Percentiles rank a stretch among this genome's conserved stretches.
phyloP scores from a whole-genome alignment of 1,140 invertebrate species.

The Melipona quadrifasciata region DNA sequence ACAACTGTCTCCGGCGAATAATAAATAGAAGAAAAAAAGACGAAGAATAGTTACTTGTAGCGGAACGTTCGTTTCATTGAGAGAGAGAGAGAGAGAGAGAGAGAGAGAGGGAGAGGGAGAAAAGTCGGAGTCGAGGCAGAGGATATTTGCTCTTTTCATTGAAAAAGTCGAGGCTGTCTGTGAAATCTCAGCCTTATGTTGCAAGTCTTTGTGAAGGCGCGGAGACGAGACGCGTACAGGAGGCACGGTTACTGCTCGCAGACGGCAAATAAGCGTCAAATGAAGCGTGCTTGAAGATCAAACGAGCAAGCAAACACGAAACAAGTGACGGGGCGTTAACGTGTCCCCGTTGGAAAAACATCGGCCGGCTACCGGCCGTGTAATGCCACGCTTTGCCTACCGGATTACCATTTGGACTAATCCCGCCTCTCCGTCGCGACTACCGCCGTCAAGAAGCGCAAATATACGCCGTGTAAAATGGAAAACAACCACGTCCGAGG shows the following conservation, averaged over 20 bases:
- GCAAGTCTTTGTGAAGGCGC: constrained; percentile 58
- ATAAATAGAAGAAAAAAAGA: neutral
- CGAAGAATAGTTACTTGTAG: constrained; percentile 9
- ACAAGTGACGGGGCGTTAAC: constrained; percentile 78
- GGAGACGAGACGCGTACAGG: constrained; percentile 62
- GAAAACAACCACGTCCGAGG: constrained; percentile 33
- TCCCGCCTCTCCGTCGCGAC: constrained; percentile 60
- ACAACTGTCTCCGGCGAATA: neutral
- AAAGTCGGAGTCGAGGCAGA: neutral
- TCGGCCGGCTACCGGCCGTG: constrained; percentile 63
- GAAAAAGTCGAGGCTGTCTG: constrained; percentile 33
- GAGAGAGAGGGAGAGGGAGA: neutral
- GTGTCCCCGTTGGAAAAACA: constrained; percentile 79
- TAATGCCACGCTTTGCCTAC: constrained; percentile 76
- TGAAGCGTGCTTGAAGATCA: constrained; percentile 79
- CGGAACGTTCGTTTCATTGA: neutral
- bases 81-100: no score
- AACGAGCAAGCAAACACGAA: constrained; percentile 80
- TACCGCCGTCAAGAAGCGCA: constrained; percentile 69
- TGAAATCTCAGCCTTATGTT: constrained; percentile 62
- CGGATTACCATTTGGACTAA: constrained; percentile 80
- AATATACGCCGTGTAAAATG: constrained; percentile 72
- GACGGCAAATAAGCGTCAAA: constrained; percentile 77
- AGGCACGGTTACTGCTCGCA: constrained; percentile 26
- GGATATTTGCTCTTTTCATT: constrained; percentile 33